phyloP scores from a whole-genome alignment of 1,140 invertebrate species.

The Euura saliciscinereae region DNA sequence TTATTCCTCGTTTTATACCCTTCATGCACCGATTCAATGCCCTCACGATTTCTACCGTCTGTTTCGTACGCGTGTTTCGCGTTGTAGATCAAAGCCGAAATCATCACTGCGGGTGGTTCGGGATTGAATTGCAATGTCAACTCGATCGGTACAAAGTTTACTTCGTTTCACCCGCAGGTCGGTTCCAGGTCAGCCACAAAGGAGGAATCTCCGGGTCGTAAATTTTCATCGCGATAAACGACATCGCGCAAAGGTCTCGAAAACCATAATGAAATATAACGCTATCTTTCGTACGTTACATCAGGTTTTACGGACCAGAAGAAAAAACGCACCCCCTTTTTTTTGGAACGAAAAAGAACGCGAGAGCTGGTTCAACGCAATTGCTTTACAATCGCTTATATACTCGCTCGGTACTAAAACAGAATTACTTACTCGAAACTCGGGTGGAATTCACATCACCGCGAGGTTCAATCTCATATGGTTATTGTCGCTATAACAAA shows the following conservation, averaged over 20 bases:
- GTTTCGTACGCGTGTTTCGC: too few species aligned
- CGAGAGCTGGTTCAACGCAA: too few species aligned
- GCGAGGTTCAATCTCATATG: not conserved
- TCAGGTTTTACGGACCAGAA: not conserved
- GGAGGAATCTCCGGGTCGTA: not conserved
- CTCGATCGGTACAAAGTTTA: not conserved
- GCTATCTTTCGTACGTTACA: not conserved
- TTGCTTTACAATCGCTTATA: too few species aligned
- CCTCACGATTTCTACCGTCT: too few species aligned
- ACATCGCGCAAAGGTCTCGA: not conserved
- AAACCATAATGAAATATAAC: conserved; percentile 7
- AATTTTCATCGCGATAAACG: not conserved
- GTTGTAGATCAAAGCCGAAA: too few species aligned
- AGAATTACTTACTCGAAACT: too few species aligned
- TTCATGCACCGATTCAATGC: too few species aligned
- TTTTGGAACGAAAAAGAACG: too few species aligned
- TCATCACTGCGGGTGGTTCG: not conserved
- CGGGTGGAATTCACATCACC: too few species aligned
- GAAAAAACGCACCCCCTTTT: not conserved
- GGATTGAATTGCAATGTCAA: not conserved
- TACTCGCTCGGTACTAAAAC: too few species aligned
- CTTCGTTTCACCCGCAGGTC: conserved; percentile 1
- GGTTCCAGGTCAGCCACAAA: not conserved
- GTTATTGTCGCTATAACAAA: not conserved
- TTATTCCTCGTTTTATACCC: too few species aligned